phyloP scores from a whole-genome alignment of 2,888 invertebrate genomes.

The Lordiphosa fenestrarum region DNA sequence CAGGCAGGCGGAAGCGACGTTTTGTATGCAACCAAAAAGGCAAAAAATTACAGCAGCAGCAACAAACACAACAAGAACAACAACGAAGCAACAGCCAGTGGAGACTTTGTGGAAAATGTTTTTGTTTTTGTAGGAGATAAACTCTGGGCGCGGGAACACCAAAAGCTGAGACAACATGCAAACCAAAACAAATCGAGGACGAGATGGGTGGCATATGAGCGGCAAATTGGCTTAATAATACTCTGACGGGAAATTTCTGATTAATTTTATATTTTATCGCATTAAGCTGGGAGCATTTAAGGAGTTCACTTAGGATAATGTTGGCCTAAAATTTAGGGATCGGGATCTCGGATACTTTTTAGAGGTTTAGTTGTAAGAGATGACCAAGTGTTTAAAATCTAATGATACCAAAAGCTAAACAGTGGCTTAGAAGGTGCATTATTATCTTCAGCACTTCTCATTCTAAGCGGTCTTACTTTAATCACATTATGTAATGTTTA shows the following conservation, averaged over 20 bases:
- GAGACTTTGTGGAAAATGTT: conserved; percentile 45
- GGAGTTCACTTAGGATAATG: too few species aligned
- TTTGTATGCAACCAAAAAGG: conserved; percentile 47
- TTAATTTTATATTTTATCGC: neutral
- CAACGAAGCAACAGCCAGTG: conserved; percentile 14
- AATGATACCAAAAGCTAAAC: too few species aligned
- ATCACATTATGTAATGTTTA: too few species aligned
- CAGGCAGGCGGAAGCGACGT: conserved; percentile 38
- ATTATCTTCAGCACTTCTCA: too few species aligned
- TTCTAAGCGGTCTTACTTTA: too few species aligned
- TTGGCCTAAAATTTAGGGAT: too few species aligned
- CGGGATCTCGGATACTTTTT: too few species aligned
- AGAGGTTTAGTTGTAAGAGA: too few species aligned
- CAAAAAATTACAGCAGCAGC: conserved; percentile 36
- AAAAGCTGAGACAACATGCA: conserved; percentile 57
- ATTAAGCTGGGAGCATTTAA: too few species aligned
- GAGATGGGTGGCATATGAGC: neutral
- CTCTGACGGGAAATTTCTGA: conserved; percentile 1
- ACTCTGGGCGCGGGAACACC: conserved; percentile 29
- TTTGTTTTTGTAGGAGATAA: conserved; percentile 31
- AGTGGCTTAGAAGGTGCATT: too few species aligned
- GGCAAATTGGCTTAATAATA: conserved; percentile 5
- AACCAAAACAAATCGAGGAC: conserved; percentile 20
- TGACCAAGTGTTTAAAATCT: too few species aligned
- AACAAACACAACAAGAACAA: conserved; percentile 10